Base-by-base conservation (phyloP, 64 coral and sea anemone species). In the Cladopsammia gracilis region DNA sequence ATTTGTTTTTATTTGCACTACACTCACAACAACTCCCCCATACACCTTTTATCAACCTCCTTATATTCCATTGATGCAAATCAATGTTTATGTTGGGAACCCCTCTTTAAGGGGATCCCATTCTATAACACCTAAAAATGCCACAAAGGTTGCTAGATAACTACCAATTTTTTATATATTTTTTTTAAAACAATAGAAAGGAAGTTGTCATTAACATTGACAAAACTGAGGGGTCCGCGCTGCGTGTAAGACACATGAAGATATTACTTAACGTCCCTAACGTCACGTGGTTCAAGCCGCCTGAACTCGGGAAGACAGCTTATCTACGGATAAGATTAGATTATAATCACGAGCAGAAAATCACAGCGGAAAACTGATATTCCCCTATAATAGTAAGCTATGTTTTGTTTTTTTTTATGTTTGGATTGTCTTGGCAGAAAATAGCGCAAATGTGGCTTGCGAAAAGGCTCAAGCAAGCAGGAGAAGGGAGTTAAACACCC, bases 251-350 rank as follows among this genome's bases (percentile, higher is more conserved):
- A 6, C 77, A 94, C 20, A 94, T 94, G 93, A 94, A 94, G 45
- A 23, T 94, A 4, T 56, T 94, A 19, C 45, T 94, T 11, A 85
- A 89, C n/a, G n/a, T 94, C 8, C 86, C 93, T 14, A 94, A 94
- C 58, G 25, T 89, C 26, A 94, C 86, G 62, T 94, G 93, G 93
- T 94, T 83, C 65, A 94, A 89, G 23, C 93, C 93, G 5, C 93
- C 93, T 66, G 93, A 94, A 48, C 19, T 94, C n/a, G n/a, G 8
- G 56, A 59, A 15, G 78, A 67, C 4, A 61, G 56, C 11, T 68
- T 68, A 56, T 56, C 7, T 19, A 68, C 4, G n/a, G 9, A 25
- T 20, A 69, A 7, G 6, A 25, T 6, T 57, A 10, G 54, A 57
- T 4, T 25, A 23, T 19, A n/a, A 10, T 6, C n/a, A 1, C 6